Evolutionary conservation across 1,140 invertebrate genomes (phyloP), one percentile per base, ranked within the genome.

Genomic region (Drosophila ogumai): DNA sequence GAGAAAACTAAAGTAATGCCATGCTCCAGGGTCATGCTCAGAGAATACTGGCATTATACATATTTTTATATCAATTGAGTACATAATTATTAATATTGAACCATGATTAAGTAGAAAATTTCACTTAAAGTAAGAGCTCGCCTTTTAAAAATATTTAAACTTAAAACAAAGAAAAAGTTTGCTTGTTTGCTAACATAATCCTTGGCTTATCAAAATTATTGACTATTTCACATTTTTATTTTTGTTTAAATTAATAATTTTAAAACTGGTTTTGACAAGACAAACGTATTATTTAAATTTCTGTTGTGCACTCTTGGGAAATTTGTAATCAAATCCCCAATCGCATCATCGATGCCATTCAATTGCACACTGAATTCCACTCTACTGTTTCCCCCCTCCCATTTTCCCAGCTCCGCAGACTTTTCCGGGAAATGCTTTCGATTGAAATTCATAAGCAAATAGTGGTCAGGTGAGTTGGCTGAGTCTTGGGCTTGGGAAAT

Each of bases 271-370:
- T 28, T 12, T 25, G 15, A 13, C 25, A 3, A n/a, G 25, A n/a
- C 25, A 49, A 25, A 31, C n/a, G 47, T 50, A 50, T 31, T 13
- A 56, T 57, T 40, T 12, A 6, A 43, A 7, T 65, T 43, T 61
- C 9, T 34, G 28, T 17, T 65, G 56, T 32, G 19, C 13, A 60
- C 60, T 67, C 66, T 54, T 54, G 61, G 61, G 31, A 67, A 69
- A 69, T 67, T 69, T 44, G 47, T 52, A 49, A 47, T 69, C 40
- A 52, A 49, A 67, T 34, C 61, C 31, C 13, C 36, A 72, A 55
- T 43, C 55, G 49, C 44, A 52, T 57, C 69, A 79, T 81, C 58
- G 76, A 72, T 81, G 61, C 55, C 66, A 80, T 64, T 81, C 80
- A 74, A 77, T 82, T 82, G 63, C 41, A 58, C 63, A 63, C 44